Base-by-base conservation (phyloP, 2,797 vertebrate species). In the Scleropages formosus region DNA sequence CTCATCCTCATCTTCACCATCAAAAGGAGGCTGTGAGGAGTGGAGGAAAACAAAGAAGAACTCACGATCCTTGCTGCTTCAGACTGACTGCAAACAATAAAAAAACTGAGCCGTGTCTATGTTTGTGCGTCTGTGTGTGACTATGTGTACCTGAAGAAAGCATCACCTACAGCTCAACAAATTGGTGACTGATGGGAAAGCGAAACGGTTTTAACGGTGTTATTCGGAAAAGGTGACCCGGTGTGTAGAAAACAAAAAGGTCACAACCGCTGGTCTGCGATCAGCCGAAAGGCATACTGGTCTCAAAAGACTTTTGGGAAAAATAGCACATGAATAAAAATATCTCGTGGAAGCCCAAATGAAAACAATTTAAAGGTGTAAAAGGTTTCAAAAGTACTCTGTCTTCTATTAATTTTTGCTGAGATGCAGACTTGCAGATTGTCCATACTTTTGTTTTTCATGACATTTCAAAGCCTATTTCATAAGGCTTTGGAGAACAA, bases 1-100 rank as follows among this genome's bases (percentile, higher is more conserved):
- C 78, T 99, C 97, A 0, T 99, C 97, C 79, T 99, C 97, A 0
- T 99, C 97, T 82, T 99, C 97, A 0, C 97, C 97, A 4, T 99
- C 97, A 80, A 99, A 99, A 0, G 97, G 97, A 47, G 97, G 97
- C 97, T 99, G 82, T 82, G 53, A 60, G 68, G 6, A 82, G 12
- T 73, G 77, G 20, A 61, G 31, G 18, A 72, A 13, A 13, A 6
- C 39, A 39, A 47, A 71, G 31, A 71, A 27, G 47, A 39, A 39
- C 31, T 39, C 15, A 8, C 18, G 24, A 56, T 56, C 31, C 26
- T n/a, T 24, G 3, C 15, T 24, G 49, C 68, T 26, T 31, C 11
- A 22, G 22, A 24, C 20, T 13, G 68, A 4, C 8, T 49, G 47
- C 68, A 56, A 53, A 24, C 8, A 56, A 31, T 31, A 47, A 27